Evolutionary conservation across 2,113 vertebrate species (phyloP), one percentile per base, ranked within the genome.

Genomic region (Hyla sarda): DNA sequence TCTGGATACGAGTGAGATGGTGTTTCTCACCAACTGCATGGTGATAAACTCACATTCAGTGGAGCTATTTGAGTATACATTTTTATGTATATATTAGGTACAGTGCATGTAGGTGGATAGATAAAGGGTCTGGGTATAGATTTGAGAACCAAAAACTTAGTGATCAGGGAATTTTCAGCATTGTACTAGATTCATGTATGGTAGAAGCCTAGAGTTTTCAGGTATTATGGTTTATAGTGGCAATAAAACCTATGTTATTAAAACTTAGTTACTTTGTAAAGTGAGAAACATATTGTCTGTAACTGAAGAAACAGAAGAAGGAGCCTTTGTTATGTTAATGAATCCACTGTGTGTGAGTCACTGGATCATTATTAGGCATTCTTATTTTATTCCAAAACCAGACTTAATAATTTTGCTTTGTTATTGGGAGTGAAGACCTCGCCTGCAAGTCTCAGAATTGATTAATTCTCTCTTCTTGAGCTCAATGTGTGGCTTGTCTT

Each of bases 251-350:
- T 1, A 52, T 67, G n/a, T 82, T 47, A n/a, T 67, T 28, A 80
- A 25, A 52, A 77, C 25, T 23, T 41, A 21, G 23, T 47, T 16
- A 25, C 54, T 45, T 34, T n/a, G 54, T 75, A 45, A 45, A 78
- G 32, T 28, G 67, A 30, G 34, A 37, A 56, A 54, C 76, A 79
- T 71, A 78, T 30, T 50, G n/a, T 79, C 32, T 86, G 76, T 16
- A 25, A 13, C 41, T 72, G 30, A 80, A 73, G 58, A 62, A 50
- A 74, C 58, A 58, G 17, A 47, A 28, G 25, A 76, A 80, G 60
- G 47, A 69, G 50, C 30, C 62, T 82, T 87, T 87, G 78, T 87
- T 81, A 86, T 72, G 84, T 19, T 80, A 80, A 86, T 67, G 54
- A 80, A 71, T 73, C 25, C 45, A 56, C 54, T 14, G 4, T 71